Evolutionary conservation across 1,140 invertebrate genomes (phyloP), one percentile per base, ranked within the genome.

Genomic region (Steinernema khuongi): DNA sequence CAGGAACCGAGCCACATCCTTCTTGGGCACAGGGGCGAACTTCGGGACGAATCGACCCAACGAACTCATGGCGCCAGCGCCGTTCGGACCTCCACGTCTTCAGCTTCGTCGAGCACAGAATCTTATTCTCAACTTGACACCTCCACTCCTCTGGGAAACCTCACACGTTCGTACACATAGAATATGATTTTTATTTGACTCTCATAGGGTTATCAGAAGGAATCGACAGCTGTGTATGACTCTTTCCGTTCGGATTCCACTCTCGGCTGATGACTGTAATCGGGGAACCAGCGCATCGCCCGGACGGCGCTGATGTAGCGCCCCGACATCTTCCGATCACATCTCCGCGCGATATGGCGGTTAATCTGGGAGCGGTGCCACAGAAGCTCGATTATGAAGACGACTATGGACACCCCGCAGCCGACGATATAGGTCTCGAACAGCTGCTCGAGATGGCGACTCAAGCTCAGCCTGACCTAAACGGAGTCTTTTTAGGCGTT

Each of bases 401-500:
- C 50, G 11, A 26, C 50, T 14, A 60, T 60, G 14, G 50, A 60
- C 14, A 60, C 4, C 7, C 50, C 50, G 22, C 50, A 60, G 11
- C 50, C 50, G 50, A 74, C 72, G n/a, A 68, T 4, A 32, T 75
- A 73, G 31, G 74, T 43, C 19, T 71, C 67, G 44, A 77, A 77
- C 1, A 77, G 68, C 36, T 77, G 76, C 17, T 70, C 73, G 17
- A 77, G 41, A 30, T 77, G 76, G 26, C 71, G 60, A 22, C 50
- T 60, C 1, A 77, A 31, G 1, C 68, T 70, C 0, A 77, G 70
- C 14, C 11, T 17, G 14, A 33, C 68, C 41, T 75, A 28, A 29
- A 33, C 32, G 28, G 29, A 60, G 7, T 29, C 28, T 29, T 77
- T 70, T 30, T 69, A 60, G 19, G 72, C 31, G 30, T 50, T 41